Base-by-base conservation (phyloP, 2,888 invertebrate species). In the Athetis lepigone region DNA sequence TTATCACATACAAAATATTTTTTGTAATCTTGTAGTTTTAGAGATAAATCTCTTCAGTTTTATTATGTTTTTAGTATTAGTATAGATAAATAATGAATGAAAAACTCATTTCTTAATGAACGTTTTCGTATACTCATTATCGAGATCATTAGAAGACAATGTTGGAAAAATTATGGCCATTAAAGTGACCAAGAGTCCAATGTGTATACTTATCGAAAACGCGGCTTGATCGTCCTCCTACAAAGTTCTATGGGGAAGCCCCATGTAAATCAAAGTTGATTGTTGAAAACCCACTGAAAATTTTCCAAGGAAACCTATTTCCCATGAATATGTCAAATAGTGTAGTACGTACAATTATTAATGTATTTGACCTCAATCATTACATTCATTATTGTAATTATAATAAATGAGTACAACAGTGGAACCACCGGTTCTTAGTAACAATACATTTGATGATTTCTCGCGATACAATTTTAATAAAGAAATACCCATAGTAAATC, bases 351-450 rank as follows among this genome's bases (percentile, higher is more conserved):
- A 7, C 21, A 19, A 46, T 52, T 64, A 64, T 61, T 70, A 72
- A 68, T 70, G 52, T 56, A 50, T 42, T 52, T 49, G 11, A 37
- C 27, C 33, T 39, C 29, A 70, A 64, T 62, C 63, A 73, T 77
- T 58, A 46, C 63, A 57, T 47, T 46, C 19, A 71, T 66, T 68
- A 45, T 61, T 18, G 61, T 70, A 39, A 79, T 27, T 18, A 70
- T 70, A 39, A 79, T 27, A 33, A 23, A 61, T 63, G 39, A 62
- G 66, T 55, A 58, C 45, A 47, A 54, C 47, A 47, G 40, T 55
- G 65, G 66, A 71, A 67, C 47, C 25, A 9, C 19, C 23, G 45
- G 9, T 80, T 81, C 79, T 66, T 2, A 40, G 79, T 79, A 80
- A 55, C 59, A 65, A 65, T 11, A 55, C 40, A 68, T 72, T 70